A percentile compares a stretch with the other conserved stretches of the same genome.
phyloP scores from a whole-genome alignment of 1,140 invertebrate genomes.

The Anastrepha ludens region DNA sequence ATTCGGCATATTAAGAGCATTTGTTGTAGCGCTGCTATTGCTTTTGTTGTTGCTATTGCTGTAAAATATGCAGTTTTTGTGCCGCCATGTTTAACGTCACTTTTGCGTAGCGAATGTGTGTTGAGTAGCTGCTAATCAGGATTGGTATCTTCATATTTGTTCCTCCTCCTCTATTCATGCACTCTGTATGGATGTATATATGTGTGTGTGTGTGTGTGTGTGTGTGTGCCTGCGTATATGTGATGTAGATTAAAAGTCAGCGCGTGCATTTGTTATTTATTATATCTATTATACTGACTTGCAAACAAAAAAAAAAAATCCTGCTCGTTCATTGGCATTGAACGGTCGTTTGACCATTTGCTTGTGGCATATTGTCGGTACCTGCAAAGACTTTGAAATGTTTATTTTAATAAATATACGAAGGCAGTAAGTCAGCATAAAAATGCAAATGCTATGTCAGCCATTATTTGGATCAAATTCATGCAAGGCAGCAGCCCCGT shows the following conservation, averaged over 20 bases:
- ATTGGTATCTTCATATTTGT: conserved; percentile 8
- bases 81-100: conserved; percentile 18
- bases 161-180: not conserved
- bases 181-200: not conserved
- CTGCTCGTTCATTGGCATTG: conserved; percentile 18
- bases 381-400: not conserved
- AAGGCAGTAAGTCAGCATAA: not conserved
- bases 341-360: not conserved
- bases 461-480: not conserved
- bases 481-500: not conserved
- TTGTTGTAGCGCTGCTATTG: not conserved
- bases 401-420: not conserved
- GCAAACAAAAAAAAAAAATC: not conserved
- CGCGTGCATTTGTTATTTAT: conserved; percentile 21
- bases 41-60: not conserved
- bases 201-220: not conserved
- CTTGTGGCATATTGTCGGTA: not conserved
- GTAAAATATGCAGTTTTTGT: not conserved
- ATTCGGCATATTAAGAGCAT: conserved; percentile 21
- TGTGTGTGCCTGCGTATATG: not conserved
- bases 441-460: not conserved
- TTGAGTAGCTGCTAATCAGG: conserved; percentile 48
- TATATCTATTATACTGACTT: not conserved
- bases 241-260: conserved; percentile 41
- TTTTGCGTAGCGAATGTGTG: conserved; percentile 30